Conservation (phyloP, 2,797 vertebrate species). For the Tarsius wallacei region DNA sequence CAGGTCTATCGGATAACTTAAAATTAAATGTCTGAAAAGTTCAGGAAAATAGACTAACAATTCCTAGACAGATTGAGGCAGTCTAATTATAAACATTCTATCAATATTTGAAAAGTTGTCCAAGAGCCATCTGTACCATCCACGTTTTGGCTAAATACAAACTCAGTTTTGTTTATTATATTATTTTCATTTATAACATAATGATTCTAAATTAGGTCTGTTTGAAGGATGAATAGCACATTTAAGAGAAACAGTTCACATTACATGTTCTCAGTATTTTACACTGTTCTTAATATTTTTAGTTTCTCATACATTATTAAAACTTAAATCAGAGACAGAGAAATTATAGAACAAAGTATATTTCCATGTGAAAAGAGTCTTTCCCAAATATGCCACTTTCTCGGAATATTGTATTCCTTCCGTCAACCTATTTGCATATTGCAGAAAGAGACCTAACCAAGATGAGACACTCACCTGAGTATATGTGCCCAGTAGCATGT, state of each 20-base stretch:
- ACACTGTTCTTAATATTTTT: background rate
- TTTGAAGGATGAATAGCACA: background rate
- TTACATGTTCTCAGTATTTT: background rate
- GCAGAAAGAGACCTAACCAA: background rate
- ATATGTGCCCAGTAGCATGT: too few relatives aligned
- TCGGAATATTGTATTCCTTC: background rate
- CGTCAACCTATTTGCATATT: background rate
- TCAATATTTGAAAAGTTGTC: background rate
- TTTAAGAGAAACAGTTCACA: conserved; percentile 39
- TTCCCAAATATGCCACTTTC: background rate
- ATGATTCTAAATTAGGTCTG: background rate
- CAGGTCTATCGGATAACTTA: background rate
- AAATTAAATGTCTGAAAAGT: background rate
- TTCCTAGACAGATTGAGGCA: background rate
- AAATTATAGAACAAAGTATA: background rate
- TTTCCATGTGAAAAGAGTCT: background rate
- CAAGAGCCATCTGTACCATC: background rate
- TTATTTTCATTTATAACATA: background rate
- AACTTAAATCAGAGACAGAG: background rate
- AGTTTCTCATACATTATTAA: background rate
- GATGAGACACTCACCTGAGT: background rate
- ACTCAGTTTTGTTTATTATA: background rate
- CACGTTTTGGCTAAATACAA: background rate
- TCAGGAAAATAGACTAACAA: background rate
- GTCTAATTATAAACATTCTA: background rate